These are phyloP conservation scores for Coreoperca whiteheadi DNA, from an alignment of 2,113 vertebrate species.

Conservation along the genomic window DNA sequence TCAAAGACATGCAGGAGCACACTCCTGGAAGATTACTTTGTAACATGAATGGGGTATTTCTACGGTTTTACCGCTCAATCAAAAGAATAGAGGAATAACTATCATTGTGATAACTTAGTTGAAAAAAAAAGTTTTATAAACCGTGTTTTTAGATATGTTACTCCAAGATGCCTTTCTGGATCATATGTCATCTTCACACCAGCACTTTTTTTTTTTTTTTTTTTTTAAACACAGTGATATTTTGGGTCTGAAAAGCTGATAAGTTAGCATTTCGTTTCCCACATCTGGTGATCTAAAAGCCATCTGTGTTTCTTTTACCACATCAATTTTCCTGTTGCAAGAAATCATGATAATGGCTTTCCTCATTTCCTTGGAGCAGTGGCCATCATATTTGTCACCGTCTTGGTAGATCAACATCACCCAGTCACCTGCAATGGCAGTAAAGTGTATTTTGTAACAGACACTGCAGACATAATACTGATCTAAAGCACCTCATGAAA, in stretches of 20 bases:
- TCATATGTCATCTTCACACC: neutral
- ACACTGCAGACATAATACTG: slow-evolving; percentile 23
- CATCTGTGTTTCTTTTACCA: slow-evolving; percentile 76
- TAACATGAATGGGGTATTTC: neutral
- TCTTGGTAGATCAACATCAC: slow-evolving; percentile 91
- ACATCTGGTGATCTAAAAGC: neutral
- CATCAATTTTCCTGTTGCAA: slow-evolving; percentile 83
- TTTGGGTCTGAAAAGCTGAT: neutral
- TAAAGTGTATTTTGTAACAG: slow-evolving; percentile 14
- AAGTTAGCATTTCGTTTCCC: neutral
- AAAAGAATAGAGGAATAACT: neutral
- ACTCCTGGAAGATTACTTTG: too few species aligned
- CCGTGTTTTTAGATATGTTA: neutral
- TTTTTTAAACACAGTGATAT: neutral
- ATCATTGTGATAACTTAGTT: neutral
- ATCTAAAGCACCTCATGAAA: neutral
- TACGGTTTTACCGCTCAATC: neutral
- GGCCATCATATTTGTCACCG: slow-evolving; percentile 85
- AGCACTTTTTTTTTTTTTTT: too few species aligned
- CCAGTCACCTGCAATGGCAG: slow-evolving; percentile 89
- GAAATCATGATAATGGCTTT: slow-evolving; percentile 93
- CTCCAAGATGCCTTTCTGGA: neutral
- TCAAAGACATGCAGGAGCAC: neutral
- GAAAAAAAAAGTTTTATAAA: too few species aligned
- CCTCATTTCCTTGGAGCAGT: slow-evolving; percentile 87